These are phyloP conservation scores for Trissolcus basalis DNA, from an alignment of 1,140 invertebrate species.

Conservation along the genomic window DNA sequence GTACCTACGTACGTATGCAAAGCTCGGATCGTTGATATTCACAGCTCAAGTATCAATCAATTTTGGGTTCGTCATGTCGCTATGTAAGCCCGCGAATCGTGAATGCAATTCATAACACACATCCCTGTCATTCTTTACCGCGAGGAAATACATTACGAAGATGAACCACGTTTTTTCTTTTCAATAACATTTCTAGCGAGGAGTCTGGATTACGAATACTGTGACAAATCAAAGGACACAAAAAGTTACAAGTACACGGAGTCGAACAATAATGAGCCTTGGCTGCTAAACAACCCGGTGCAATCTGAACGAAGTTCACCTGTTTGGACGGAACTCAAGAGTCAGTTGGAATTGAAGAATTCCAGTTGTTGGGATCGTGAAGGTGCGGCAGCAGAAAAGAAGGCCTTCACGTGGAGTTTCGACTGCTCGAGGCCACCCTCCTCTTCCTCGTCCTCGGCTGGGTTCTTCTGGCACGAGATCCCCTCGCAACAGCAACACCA, in stretches of 20 bases:
- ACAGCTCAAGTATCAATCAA: slow-evolving; percentile 69
- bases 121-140: slow-evolving; percentile 2
- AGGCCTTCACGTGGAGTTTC: slow-evolving; percentile 66
- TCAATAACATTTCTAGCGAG: neutral
- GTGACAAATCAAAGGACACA: slow-evolving; percentile 49
- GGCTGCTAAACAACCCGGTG: slow-evolving; percentile 53
- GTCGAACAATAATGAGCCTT: slow-evolving; percentile 64
- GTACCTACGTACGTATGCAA: slow-evolving; percentile 3
- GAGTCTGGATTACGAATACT: slow-evolving; percentile 44
- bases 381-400: slow-evolving; percentile 59
- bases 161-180: neutral
- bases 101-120: slow-evolving; percentile 71
- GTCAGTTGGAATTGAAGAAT: slow-evolving; percentile 64
- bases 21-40: slow-evolving; percentile 59
- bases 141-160: neutral
- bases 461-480: slow-evolving; percentile 66
- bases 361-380: slow-evolving; percentile 66
- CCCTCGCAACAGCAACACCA: slow-evolving; percentile 59
- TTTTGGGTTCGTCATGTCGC: slow-evolving; percentile 68
- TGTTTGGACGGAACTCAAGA: slow-evolving; percentile 68
- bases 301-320: slow-evolving; percentile 63
- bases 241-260: slow-evolving; percentile 60
- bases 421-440: slow-evolving; percentile 62
- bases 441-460: slow-evolving; percentile 57
- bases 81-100: slow-evolving; percentile 65